phyloP scores from a whole-genome alignment of 2,888 invertebrate species.

The Drosophila eohydei region DNA sequence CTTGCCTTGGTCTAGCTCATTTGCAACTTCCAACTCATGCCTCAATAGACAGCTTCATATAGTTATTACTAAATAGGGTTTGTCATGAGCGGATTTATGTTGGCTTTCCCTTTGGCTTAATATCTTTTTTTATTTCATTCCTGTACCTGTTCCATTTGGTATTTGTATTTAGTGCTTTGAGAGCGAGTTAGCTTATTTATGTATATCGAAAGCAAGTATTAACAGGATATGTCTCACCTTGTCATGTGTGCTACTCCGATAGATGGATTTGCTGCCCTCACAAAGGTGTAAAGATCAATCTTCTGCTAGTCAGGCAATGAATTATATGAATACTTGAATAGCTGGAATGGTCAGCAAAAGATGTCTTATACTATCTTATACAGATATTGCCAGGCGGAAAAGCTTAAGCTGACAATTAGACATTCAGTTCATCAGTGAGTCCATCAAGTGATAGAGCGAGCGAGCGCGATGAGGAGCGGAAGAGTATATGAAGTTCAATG shows the following conservation, averaged over 20 bases:
- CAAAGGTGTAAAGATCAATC: too few relatives aligned
- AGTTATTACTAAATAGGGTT: not conserved
- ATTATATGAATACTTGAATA: too few relatives aligned
- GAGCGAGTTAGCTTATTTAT: too few relatives aligned
- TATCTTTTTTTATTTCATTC: not conserved
- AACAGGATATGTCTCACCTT: too few relatives aligned
- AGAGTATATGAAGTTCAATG: constrained; percentile 28
- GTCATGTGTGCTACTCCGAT: too few relatives aligned
- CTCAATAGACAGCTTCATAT: not conserved
- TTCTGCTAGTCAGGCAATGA: too few relatives aligned
- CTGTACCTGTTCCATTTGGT: too few relatives aligned
- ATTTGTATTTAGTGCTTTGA: too few relatives aligned
- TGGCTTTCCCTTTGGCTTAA: not conserved
- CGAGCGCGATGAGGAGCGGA: not conserved
- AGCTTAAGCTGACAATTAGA: not conserved
- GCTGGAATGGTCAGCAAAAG: not conserved
- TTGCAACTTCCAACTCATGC: not conserved
- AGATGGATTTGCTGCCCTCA: too few relatives aligned
- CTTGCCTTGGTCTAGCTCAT: constrained; percentile 1
- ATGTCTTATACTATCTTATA: not conserved
- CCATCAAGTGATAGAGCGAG: not conserved
- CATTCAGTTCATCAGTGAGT: too few relatives aligned
- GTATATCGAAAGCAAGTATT: too few relatives aligned
- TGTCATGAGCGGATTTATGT: not conserved
- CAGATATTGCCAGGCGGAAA: too few relatives aligned